Percentiles rank a stretch among this genome's conserved stretches.
Evolutionary conservation across 2,888 invertebrate species (phyloP).

Genomic region (Cephus sareptanus): DNA sequence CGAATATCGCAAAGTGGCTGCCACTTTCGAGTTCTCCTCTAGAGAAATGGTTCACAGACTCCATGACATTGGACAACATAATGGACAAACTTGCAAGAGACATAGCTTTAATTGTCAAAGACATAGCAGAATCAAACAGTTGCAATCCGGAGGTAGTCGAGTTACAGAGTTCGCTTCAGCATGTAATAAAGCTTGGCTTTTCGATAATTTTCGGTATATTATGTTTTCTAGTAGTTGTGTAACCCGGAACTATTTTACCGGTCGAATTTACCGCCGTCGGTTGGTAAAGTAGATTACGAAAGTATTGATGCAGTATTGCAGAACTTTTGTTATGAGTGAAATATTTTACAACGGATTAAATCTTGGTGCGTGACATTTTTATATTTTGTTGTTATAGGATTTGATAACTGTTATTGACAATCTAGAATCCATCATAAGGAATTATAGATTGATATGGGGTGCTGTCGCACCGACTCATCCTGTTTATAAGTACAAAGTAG

Average conservation of each 20-base stretch:
- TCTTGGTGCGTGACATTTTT: background rate
- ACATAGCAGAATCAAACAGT: conserved; percentile 29
- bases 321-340: background rate
- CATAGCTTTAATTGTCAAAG: conserved; percentile 43
- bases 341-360: background rate
- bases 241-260: background rate
- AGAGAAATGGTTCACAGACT: conserved; percentile 49
- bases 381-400: background rate
- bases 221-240: background rate
- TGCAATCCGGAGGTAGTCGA: conserved; percentile 42
- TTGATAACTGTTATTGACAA: conserved; percentile 24
- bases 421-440: conserved; percentile 33
- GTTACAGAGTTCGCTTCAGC: background rate
- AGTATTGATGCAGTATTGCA: background rate
- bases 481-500: conserved; percentile 46
- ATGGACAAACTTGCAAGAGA: conserved; percentile 41
- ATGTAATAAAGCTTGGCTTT: background rate
- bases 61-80: conserved; percentile 37
- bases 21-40: conserved; percentile 39
- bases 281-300: background rate
- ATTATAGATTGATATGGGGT: conserved; percentile 33
- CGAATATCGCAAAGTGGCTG: conserved; percentile 56
- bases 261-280: background rate
- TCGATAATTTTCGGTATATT: background rate
- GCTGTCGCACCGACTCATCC: conserved; percentile 27